phyloP scores from a whole-genome alignment of 2,113 vertebrate genomes.

The Aegotheles bennettii region DNA sequence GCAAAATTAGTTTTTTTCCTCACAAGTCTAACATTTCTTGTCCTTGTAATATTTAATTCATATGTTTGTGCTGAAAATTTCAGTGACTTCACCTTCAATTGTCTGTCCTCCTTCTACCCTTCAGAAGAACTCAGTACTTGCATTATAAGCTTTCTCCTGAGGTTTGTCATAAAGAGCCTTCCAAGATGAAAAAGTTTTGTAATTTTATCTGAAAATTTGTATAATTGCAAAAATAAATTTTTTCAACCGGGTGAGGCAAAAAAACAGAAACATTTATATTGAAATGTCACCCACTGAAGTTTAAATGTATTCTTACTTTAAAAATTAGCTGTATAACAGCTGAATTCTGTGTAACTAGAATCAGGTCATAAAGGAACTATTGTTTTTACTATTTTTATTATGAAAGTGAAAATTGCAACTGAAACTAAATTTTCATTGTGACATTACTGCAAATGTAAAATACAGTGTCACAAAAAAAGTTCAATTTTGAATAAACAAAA shows the following conservation, averaged over 20 bases:
- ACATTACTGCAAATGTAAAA: not conserved
- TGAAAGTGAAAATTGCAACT: not conserved
- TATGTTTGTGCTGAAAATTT: slow-evolving; percentile 56
- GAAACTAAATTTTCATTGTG: not conserved
- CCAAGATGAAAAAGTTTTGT: slow-evolving; percentile 50
- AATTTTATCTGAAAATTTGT: slow-evolving; percentile 40
- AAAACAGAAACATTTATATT: not conserved
- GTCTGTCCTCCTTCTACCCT: slow-evolving; percentile 30
- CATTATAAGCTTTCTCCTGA: slow-evolving; percentile 51
- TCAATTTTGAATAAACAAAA: not conserved
- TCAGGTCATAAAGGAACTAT: not conserved
- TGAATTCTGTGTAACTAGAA: not conserved
- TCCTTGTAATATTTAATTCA: slow-evolving; percentile 68
- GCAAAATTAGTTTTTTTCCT: slow-evolving; percentile 26
- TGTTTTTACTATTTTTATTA: not conserved
- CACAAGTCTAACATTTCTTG: slow-evolving; percentile 29
- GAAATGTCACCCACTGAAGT: not conserved
- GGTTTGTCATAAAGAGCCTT: slow-evolving; percentile 46
- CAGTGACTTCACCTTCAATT: slow-evolving; percentile 65
- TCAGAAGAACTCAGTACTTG: slow-evolving; percentile 34
- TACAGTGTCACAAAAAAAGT: not conserved
- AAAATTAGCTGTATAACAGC: not conserved
- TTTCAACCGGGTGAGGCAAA: not conserved
- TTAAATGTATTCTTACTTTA: not conserved
- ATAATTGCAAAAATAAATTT: slow-evolving; percentile 50